These are phyloP conservation scores for Macrotis lagotis DNA, from an alignment of 2,113 vertebrate genomes.

Conservation along the genomic window DNA sequence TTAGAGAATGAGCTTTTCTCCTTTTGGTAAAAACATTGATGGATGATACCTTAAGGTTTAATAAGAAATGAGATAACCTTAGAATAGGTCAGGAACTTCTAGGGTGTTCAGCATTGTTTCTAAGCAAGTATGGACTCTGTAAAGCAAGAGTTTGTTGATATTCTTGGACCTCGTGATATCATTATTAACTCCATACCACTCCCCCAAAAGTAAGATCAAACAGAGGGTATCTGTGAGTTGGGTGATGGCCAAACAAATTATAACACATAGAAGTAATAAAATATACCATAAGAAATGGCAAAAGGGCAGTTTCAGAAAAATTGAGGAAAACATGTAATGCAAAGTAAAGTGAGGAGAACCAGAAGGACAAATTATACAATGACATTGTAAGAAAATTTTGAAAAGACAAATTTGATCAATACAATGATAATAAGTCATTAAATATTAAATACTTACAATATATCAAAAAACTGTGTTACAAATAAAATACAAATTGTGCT, in stretches of 20 bases:
- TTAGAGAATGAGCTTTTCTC: not conserved
- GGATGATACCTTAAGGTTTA: conserved; percentile 18
- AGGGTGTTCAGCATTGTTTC: not conserved
- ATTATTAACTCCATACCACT: not conserved
- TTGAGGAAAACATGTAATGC: not conserved
- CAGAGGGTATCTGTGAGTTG: not conserved
- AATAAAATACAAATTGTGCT: too few species aligned
- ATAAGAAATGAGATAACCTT: conserved; percentile 11
- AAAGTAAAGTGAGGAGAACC: not conserved
- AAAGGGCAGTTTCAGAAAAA: not conserved
- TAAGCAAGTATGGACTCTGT: not conserved
- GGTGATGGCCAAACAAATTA: not conserved
- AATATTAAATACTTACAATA: not conserved
- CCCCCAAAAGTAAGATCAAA: not conserved
- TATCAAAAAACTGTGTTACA: not conserved
- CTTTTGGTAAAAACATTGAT: conserved; percentile 9
- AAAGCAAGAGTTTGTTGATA: not conserved
- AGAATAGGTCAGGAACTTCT: not conserved
- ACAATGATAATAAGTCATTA: not conserved
- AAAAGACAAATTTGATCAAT: not conserved
- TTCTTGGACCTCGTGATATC: not conserved
- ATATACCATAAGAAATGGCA: not conserved
- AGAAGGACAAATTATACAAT: not conserved
- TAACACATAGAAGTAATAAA: not conserved
- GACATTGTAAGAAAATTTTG: not conserved